phyloP scores from a whole-genome alignment of 2,888 invertebrate species.

The Scaeva pyrastri region DNA sequence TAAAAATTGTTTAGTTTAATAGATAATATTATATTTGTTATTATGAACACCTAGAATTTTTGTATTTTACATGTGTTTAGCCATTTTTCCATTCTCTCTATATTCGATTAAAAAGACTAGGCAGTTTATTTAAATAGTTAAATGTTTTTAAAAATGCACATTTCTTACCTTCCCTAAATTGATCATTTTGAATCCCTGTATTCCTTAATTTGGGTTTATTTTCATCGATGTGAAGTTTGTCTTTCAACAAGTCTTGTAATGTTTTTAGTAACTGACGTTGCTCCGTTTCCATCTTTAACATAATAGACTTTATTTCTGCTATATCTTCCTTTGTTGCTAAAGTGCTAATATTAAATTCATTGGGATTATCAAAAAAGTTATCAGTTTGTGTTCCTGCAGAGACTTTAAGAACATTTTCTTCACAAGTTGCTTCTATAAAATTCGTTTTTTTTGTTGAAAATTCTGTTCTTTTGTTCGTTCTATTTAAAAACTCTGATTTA shows the following conservation, averaged over 20 bases:
- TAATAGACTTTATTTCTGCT: conserved; percentile 74
- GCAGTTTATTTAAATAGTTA: no score
- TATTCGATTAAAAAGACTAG: no score
- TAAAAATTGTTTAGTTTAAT: no score
- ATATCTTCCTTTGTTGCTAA: conserved; percentile 79
- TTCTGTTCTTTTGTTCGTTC: neutral
- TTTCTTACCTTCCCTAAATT: neutral
- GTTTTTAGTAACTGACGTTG: conserved; percentile 78
- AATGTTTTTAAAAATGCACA: no score
- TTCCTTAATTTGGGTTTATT: conserved; percentile 65
- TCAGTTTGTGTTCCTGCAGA: conserved; percentile 82
- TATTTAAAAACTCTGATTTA: neutral
- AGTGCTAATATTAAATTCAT: conserved; percentile 30
- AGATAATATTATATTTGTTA: no score
- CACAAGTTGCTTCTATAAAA: conserved; percentile 1
- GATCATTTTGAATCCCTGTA: conserved; percentile 75
- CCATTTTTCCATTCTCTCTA: no score
- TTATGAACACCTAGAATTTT: no score
- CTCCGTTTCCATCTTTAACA: conserved; percentile 79
- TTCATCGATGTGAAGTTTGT: neutral
- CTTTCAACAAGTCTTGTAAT: conserved; percentile 41
- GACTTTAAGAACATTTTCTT: conserved; percentile 79
- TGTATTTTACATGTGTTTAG: no score
- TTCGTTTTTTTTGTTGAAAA: neutral
- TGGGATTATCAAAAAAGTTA: neutral